Evolutionary conservation across 1,140 invertebrate genomes (phyloP), one percentile per base, ranked within the genome.

Genomic region (Aphaenogaster floridana): DNA sequence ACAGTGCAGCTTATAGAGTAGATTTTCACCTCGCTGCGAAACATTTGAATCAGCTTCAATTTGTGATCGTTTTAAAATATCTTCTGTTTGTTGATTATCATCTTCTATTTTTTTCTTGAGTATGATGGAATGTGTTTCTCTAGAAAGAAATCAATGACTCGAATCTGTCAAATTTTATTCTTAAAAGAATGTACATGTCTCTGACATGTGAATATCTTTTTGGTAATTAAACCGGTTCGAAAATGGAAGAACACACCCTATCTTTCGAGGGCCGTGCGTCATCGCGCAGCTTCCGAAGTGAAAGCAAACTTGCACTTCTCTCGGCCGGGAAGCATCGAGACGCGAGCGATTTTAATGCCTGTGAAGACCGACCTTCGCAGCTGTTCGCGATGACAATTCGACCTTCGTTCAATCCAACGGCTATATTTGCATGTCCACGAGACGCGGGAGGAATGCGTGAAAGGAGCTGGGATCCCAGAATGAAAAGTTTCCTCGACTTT

Each of bases 311-410:
- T 64, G 21, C 72, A 64, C 64, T 79, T 86, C 15, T 61, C 39
- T 54, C 57, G 17, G 39, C 13, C 52, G 45, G 50, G 76, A 85
- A 13, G 81, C 42, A 45, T 9, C 69, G 28, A 61, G 68, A 50
- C 39, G 42, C 52, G 59, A 50, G 72, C 57, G 61, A 68, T 86
- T 61, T 69, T 78, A 78, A 84, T 71, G 79, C 63, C 63, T 54
- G 11, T 15, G 4, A 42, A 50, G 45, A 54, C 1, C 61, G 88
- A 88, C 88, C 88, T 89, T 87, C 83, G 72, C 50, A 76, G 74
- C 52, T 78, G 17, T 83, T 52, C n/a, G 36, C 63, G 77, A 80
- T 57, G 74, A 61, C 34, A 57, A 72, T 57, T 48, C 52, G 87
- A 88, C 79, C 88, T 87, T 89, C 88, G 72, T 45, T 3, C 17